Percentiles rank a stretch among this genome's conserved stretches.
phyloP scores from a whole-genome alignment of 2,888 invertebrate species.

The Petrophora chlorosata region DNA sequence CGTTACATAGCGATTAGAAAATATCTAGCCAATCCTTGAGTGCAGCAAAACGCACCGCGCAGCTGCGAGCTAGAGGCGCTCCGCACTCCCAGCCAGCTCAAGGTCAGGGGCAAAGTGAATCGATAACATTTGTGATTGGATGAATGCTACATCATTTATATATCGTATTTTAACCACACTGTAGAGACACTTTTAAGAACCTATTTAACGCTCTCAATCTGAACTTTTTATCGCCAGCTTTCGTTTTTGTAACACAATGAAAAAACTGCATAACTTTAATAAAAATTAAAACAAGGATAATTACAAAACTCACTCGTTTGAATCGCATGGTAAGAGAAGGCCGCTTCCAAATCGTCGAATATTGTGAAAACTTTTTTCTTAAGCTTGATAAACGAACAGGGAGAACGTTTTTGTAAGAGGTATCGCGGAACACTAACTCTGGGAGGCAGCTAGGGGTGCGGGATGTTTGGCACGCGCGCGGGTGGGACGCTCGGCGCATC shows the following conservation, averaged over 20 bases:
- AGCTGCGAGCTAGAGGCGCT: conserved; percentile 23
- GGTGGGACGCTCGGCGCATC: conserved; percentile 37
- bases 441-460: conserved; percentile 37
- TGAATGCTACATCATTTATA: background rate
- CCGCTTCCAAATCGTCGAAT: background rate
- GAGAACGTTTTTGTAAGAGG: conserved; percentile 14
- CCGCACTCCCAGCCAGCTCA: background rate
- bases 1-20: background rate
- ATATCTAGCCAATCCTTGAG: background rate
- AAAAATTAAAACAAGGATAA: too few species aligned
- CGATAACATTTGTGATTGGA: conserved; percentile 5
- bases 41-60: conserved; percentile 25
- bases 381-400: background rate
- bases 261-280: background rate
- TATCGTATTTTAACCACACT: background rate
- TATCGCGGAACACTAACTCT: conserved; percentile 31
- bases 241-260: background rate
- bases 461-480: conserved; percentile 44
- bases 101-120: conserved; percentile 18
- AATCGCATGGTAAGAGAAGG: conserved; percentile 3
- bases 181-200: too few species aligned
- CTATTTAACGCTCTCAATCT: too few species aligned
- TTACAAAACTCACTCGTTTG: conserved; percentile 3
- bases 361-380: background rate
- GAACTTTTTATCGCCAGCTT: too few species aligned